Base-by-base conservation (phyloP, 1,140 invertebrate genomes). In the Aphis gossypii region DNA sequence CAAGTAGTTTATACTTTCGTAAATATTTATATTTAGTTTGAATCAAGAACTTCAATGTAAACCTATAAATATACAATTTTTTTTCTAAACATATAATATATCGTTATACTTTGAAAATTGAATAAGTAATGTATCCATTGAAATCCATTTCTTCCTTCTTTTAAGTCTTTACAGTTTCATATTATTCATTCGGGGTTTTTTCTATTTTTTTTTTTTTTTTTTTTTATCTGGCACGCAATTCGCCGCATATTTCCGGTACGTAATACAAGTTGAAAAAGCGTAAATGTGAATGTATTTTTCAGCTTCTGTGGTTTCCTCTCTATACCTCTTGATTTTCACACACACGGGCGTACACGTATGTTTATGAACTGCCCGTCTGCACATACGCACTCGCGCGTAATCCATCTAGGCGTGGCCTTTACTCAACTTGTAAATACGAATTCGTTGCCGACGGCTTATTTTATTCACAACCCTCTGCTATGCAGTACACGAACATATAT, bases 231-330 rank as follows among this genome's bases (percentile, higher is more conserved):
- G 44, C 41, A 8, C n/a, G n/a, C 46, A 48, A 46, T 30, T 21
- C 46, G 68, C 68, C 44, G 76, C 76, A 48, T 83, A 92, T 92
- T 92, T 92, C 41, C 46, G 91, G 41, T 25, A 38, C 46, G 76
- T 92, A 92, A 83, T 92, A 92, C 84, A 92, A 92, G 44, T 44
- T 83, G 25, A 23, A 82, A 76, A 91, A 23, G 25, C 38, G 76
- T 92, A 92, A 92, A 92, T 83, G 41, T 35, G 46, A 83, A 92
- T 82, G 68, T 92, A 92, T 92, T 92, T 92, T 92, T 92, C n/a
- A 92, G 30, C 20, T 92, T 56, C 88, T 56, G 18, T 3, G 44
- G 90, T 76, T 68, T 83, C 1, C 20, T 83, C 20, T 92, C n/a
- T 76, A 30, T 25, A 44, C 54, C 38, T 68, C 38, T 68, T 25